These are phyloP conservation scores for Lethrus apterus DNA, from an alignment of 1,140 invertebrate species.

Conservation along the genomic window DNA sequence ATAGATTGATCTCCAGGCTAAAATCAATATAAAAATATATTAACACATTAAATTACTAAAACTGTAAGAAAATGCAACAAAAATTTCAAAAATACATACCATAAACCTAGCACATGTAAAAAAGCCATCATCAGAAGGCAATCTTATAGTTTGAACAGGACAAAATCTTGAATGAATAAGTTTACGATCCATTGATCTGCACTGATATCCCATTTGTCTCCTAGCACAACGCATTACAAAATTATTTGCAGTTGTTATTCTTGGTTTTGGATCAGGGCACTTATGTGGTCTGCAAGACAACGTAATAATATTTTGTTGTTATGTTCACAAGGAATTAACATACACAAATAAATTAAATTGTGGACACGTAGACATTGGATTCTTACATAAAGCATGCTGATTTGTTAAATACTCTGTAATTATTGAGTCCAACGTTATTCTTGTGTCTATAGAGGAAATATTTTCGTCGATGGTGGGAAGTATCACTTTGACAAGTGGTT, in stretches of 20 bases:
- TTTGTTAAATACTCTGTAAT: constrained; percentile 93
- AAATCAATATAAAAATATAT: constrained; percentile 26
- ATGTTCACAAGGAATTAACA: constrained; percentile 33
- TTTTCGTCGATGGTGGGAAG: constrained; percentile 30
- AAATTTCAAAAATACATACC: constrained; percentile 42
- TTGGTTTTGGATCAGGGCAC: constrained; percentile 80
- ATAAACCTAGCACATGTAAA: constrained; percentile 78
- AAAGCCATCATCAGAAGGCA: constrained; percentile 65
- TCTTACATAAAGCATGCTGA: constrained; percentile 90
- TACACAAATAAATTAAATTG: constrained; percentile 81
- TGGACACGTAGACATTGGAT: constrained; percentile 85
- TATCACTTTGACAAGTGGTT: constrained; percentile 30
- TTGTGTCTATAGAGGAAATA: constrained; percentile 37
- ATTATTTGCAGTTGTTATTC: constrained; percentile 63
- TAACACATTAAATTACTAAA: not conserved
- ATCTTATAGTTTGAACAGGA: constrained; percentile 73
- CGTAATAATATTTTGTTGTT: not conserved
- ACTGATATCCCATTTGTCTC: constrained; percentile 48
- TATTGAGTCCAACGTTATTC: constrained; percentile 79
- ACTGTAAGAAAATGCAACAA: too few relatives aligned
- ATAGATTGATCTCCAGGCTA: constrained; percentile 73
- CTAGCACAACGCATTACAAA: constrained; percentile 55
- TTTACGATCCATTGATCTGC: constrained; percentile 62
- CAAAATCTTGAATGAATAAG: constrained; percentile 86
- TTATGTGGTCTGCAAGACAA: constrained; percentile 68